Percentiles rank a stretch among this genome's conserved stretches.
phyloP scores from a whole-genome alignment of 2,797 vertebrate species.

The Notamacropus eugenii region DNA sequence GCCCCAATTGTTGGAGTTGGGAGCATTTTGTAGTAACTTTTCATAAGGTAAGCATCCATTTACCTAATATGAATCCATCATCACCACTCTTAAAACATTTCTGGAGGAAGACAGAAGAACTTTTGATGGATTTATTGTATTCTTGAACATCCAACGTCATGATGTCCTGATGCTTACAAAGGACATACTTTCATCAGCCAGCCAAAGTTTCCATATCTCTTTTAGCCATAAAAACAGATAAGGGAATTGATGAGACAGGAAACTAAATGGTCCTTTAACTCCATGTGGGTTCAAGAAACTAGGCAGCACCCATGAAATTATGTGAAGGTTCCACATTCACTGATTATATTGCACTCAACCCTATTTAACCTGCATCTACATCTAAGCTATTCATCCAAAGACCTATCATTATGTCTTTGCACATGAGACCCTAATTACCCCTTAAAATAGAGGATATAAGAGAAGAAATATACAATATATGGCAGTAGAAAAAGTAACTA shows the following conservation, averaged over 20 bases:
- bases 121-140: not conserved
- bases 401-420: not conserved
- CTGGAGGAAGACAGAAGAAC: not conserved
- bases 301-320: not conserved
- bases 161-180: not conserved
- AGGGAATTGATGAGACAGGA: not conserved
- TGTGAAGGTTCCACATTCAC: not conserved
- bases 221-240: not conserved
- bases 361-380: not conserved
- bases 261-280: not conserved
- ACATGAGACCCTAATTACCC: not conserved
- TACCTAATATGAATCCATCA: not conserved
- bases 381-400: not conserved
- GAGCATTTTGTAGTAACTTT: not conserved
- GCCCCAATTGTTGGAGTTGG: not conserved
- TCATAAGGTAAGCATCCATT: not conserved
- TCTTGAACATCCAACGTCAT: not conserved
- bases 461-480: not conserved
- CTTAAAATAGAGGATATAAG: not conserved
- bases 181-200: not conserved
- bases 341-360: not conserved
- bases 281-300: not conserved
- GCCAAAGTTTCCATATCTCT: not conserved
- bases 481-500: not conserved
- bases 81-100: not conserved